Evolutionary conservation across 2,113 vertebrate species (phyloP).

Genomic region (Oryzias melastigma): DNA sequence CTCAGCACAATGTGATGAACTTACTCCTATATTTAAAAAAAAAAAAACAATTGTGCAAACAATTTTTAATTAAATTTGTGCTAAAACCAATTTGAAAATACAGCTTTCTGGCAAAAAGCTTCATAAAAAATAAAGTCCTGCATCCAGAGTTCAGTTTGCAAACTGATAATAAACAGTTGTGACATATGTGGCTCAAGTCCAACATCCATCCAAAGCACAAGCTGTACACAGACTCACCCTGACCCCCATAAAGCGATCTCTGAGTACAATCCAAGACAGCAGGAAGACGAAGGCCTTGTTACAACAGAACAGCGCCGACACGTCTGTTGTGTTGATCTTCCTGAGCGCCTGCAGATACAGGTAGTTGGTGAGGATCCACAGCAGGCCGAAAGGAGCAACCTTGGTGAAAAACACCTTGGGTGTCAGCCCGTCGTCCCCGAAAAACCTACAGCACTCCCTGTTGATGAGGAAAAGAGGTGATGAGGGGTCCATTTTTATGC

Average conservation of each 20-base stretch:
- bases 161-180: slow-evolving; percentile 5
- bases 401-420: slow-evolving; percentile 94
- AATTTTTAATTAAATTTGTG: too few relatives aligned
- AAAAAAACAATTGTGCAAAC: too few relatives aligned
- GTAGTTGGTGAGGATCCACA: slow-evolving; percentile 98
- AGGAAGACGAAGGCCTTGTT: slow-evolving; percentile 99
- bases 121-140: too few relatives aligned
- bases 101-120: too few relatives aligned
- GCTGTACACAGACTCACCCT: slow-evolving; percentile 83
- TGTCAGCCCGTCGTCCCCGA: slow-evolving; percentile 93
- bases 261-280: slow-evolving; percentile 96
- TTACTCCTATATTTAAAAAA: too few relatives aligned
- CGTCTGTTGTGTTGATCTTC: slow-evolving; percentile 97
- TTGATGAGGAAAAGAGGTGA: slow-evolving; percentile 3
- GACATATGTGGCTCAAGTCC: not conserved
- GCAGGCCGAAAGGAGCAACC: slow-evolving; percentile 92
- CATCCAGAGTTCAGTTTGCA: not conserved
- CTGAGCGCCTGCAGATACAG: slow-evolving; percentile 97
- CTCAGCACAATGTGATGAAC: too few relatives aligned
- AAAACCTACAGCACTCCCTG: slow-evolving; percentile 95
- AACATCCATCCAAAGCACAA: not conserved
- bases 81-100: too few relatives aligned
- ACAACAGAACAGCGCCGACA: slow-evolving; percentile 96
- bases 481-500: too few relatives aligned
- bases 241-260: slow-evolving; percentile 98